Base-by-base conservation (phyloP, 2,888 invertebrate species). In the Synanthedon vespiformis region DNA sequence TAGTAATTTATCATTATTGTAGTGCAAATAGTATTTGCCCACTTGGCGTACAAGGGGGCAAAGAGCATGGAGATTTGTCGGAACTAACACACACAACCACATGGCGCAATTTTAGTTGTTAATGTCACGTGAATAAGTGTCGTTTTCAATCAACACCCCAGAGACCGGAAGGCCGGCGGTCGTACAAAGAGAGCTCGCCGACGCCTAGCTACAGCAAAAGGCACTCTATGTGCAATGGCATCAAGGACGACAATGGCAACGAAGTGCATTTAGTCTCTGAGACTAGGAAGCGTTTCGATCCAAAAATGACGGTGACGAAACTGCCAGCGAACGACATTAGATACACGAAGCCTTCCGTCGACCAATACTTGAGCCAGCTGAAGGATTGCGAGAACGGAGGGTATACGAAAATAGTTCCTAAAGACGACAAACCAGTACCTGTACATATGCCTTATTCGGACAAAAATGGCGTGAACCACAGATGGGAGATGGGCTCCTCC, bases 161-260 rank as follows among this genome's bases (percentile, higher is more conserved):
- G 86, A 85, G 75, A 74, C 80, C 81, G 27, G 86, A 88, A 72
- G 72, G 84, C 65, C 64, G 70, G 57, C 73, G 84, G 74, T 74
- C 76, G 57, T 81, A 80, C 70, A 85, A 85, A 69, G 86, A 83
- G 57, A 71, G 64, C 52, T 80, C 85, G 14, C 78, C 85, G 16
- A 67, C 75, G 51, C 60, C 74, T 40, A 67, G 76, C 62, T 82
- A 81, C 78, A 72, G 70, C 68, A 82, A 84, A 67, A 67, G 80
- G 52, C 70, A 64, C 64, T 77, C 80, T 52, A 75, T 80, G 74
- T 61, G 72, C 22, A 85, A 88, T 62, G 88, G 88, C 48, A 69
- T 77, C 50, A 89, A 89, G 61, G 90, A 90, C 67, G 88, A 84
- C 58, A 90, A 91, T 67, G 90, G 90, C 13, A 90, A 90, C 64